Percentiles rank a stretch among this genome's conserved stretches.
phyloP scores from a whole-genome alignment of 35 echinoderm and acorn worm genomes.

The Ophioderma brevispina region DNA sequence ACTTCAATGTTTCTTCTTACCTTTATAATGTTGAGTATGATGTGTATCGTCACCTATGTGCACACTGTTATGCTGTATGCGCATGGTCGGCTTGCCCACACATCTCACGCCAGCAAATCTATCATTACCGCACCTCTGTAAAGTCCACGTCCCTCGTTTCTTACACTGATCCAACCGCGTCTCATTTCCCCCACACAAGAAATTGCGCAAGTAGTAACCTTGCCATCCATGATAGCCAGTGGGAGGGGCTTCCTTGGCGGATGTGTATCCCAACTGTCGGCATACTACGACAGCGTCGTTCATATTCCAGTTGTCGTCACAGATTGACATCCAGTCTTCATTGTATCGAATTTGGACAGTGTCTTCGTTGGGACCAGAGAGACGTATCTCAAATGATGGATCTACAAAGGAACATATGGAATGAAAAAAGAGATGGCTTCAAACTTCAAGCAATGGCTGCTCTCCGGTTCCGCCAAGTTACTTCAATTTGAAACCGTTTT shows the following conservation, averaged over 20 bases:
- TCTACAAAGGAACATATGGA: too few relatives aligned
- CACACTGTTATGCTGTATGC: too few relatives aligned
- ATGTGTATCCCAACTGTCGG: background rate
- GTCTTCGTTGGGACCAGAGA: background rate
- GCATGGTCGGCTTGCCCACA: background rate
- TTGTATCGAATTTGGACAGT: background rate
- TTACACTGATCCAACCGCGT: constrained; percentile 1
- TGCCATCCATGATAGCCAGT: background rate
- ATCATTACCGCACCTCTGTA: background rate
- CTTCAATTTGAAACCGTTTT: too few relatives aligned
- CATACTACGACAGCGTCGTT: background rate
- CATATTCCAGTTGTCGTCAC: background rate
- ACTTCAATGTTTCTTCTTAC: too few relatives aligned
- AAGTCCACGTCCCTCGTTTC: background rate
- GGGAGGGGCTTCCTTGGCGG: background rate
- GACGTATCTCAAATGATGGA: background rate
- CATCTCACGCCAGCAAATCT: background rate
- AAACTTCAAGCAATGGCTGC: too few relatives aligned
- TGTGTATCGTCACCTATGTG: too few relatives aligned
- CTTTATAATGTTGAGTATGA: too few relatives aligned
- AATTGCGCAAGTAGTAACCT: background rate
- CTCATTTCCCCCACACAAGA: background rate
- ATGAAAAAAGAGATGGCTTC: too few relatives aligned
- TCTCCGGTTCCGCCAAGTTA: too few relatives aligned
- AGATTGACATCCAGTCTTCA: background rate